Conservation (phyloP, 2,888 invertebrate genomes). For the Aporophyla lueneburgensis region DNA sequence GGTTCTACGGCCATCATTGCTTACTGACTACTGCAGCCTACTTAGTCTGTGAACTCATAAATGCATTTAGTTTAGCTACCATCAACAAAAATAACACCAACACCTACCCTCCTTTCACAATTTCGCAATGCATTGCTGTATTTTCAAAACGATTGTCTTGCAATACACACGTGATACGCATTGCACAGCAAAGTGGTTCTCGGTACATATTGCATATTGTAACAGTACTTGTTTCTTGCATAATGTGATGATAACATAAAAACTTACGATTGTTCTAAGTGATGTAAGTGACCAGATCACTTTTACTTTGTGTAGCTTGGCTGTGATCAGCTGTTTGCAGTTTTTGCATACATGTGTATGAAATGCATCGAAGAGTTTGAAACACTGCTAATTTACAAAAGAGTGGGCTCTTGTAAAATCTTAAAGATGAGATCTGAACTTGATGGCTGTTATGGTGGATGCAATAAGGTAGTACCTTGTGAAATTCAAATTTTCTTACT, state of each 20-base stretch:
- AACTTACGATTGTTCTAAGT: constrained; percentile 49
- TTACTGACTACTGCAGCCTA: background rate
- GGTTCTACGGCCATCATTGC: background rate
- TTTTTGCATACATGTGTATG: background rate
- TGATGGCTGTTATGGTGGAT: background rate
- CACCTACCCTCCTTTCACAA: constrained; percentile 7
- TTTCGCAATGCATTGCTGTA: constrained; percentile 37
- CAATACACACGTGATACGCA: constrained; percentile 39
- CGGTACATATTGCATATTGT: constrained; percentile 51
- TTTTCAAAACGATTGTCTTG: constrained; percentile 31
- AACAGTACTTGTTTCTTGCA: constrained; percentile 42
- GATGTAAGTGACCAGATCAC: constrained; percentile 23
- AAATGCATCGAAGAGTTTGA: background rate
- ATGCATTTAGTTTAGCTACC: background rate
- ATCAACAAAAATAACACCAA: background rate
- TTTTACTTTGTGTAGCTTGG: constrained; percentile 39
- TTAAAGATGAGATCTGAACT: background rate
- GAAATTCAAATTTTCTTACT: no score
- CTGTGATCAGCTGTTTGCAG: constrained; percentile 16
- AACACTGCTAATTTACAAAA: background rate
- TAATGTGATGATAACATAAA: constrained; percentile 44
- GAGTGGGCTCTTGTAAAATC: background rate
- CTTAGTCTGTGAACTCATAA: no score
- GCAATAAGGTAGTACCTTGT: no score
- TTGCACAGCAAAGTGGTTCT: constrained; percentile 39